Base-by-base conservation (phyloP, 2,888 invertebrate species). In the Cephus rjabovi region DNA sequence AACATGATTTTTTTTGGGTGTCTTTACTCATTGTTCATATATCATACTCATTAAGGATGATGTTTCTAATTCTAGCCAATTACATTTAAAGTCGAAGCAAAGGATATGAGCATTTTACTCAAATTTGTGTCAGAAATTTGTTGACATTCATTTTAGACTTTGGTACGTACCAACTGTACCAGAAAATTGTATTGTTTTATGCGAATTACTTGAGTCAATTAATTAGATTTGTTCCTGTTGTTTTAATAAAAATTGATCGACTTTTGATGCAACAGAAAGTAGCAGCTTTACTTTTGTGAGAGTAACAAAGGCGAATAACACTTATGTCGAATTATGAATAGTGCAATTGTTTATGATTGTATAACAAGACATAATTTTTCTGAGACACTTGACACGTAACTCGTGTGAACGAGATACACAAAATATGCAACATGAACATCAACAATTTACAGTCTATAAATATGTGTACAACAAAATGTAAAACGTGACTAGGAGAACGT, bases 401-500 rank as follows among this genome's bases (percentile, higher is more conserved):
- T 56, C 56, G 9, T 23, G 9, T 9, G 9, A 56, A 56, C 56
- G 37, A 34, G 74, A 31, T 74, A 4, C 15, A 37, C 4, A 74
- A 74, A 34, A 9, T 23, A 74, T 37, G 35, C 35, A 35, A 15
- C 6, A 12, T 75, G n/a, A 68, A 77, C 77, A 77, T 69, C 56
- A 75, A 40, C 35, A 70, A 78, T 78, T 77, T 40, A 77, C 40
- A 34, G 79, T 82, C 82, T 86, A 83, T 85, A 82, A 84, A 84
- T 82, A 82, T 82, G 75, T 82, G 80, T 83, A 82, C 79, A 86
- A 86, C 81, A 84, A 89, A 90, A 89, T 88, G 86, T 86, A 88
- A 86, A 85, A 85, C 79, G 86, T 89, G 90, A 90, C 90, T 90
- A 90, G 90, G 84, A 89, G 12, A 83, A 86, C 84, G 87, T 90